Base-by-base conservation (phyloP, 2,797 vertebrate genomes). In the Lates japonicus region DNA sequence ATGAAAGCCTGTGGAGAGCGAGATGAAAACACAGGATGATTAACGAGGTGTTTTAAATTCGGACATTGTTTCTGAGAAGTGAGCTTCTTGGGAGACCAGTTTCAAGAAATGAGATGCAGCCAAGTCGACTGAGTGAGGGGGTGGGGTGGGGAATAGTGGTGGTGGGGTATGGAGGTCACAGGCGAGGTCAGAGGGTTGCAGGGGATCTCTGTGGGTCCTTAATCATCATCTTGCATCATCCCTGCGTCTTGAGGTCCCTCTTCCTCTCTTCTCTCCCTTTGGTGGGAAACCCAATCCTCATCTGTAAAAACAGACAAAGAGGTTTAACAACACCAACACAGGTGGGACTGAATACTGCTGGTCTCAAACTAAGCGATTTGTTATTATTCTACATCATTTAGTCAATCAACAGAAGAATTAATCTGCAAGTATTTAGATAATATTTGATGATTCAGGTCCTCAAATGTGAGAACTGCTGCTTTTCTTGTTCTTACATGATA, bases 231-330 rank as follows among this genome's bases (percentile, higher is more conserved):
- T 2, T 95, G n/a, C 95, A 0, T 96, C 96, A 4, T 97, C 96
- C 7, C 97, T n/a, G n/a, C 97, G 0, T 97, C 96, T 2, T 93
- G 0, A 81, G 82, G 1, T 93, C 97, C 91, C 97, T 92, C 96
- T 98, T 98, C 84, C n/a, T n/a, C 97, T 96, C 93, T 98, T 98
- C 90, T 98, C 96, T 79, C n/a, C 97, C 97, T 93, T 97, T 98
- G 37, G 85, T 87, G 0, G 92, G 93, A 69, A 94, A 94, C n/a
- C 74, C 95, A 96, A 64, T 96, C 96, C 58, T 97, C 97, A 1
- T 97, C 97, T 97, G 86, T 0, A 37, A 4, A 3, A 59, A 78
- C 3, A 68, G 0, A 42, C 2, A 2, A n/a, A 5, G n/a, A 62
- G 0, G 35, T 58, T 60, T 3, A 78, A 19, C 52, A 51, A 31